Conservation (phyloP, 2,797 vertebrate genomes). For the Tarsius wallacei region DNA sequence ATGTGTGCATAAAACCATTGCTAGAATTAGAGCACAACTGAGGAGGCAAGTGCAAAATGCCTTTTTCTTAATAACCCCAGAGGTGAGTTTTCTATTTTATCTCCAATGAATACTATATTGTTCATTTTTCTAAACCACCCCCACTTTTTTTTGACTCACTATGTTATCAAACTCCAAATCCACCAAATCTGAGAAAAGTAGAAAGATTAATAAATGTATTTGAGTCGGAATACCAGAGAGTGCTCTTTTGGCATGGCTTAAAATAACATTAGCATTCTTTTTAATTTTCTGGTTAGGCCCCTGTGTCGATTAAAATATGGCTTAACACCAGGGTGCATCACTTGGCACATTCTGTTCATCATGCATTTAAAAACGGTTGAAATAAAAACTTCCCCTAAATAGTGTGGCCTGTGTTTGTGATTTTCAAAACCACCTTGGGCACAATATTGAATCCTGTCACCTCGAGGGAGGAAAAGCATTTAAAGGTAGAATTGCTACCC, state of each 20-base stretch:
- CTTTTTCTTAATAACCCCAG: neutral
- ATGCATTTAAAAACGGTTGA: constrained; percentile 72
- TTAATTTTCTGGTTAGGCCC: constrained; percentile 84
- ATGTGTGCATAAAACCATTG: neutral
- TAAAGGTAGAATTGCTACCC: constrained; percentile 70
- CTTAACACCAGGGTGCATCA: constrained; percentile 71
- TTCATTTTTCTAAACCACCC: constrained; percentile 41
- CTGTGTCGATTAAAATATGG: constrained; percentile 78
- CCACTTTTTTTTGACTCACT: constrained; percentile 25
- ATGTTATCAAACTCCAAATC: constrained; percentile 36
- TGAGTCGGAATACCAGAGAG: constrained; percentile 77
- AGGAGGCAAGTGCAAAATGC: neutral
- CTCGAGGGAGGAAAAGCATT: constrained; percentile 75
- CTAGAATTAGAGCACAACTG: neutral
- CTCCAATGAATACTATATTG: neutral
- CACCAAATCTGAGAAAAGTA: constrained; percentile 54
- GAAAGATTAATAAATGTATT: constrained; percentile 66
- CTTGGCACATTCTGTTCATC: constrained; percentile 67
- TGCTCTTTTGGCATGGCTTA: constrained; percentile 70
- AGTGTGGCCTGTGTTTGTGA: neutral
- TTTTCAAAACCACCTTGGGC: constrained; percentile 70
- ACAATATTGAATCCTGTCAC: constrained; percentile 67
- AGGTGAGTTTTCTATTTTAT: constrained; percentile 42
- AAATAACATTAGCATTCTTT: constrained; percentile 68
- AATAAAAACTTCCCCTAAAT: constrained; percentile 45